Percentiles rank a stretch among this genome's conserved stretches.
Evolutionary conservation across 1,140 invertebrate species (phyloP).

Genomic region (Drosophila ogumai): DNA sequence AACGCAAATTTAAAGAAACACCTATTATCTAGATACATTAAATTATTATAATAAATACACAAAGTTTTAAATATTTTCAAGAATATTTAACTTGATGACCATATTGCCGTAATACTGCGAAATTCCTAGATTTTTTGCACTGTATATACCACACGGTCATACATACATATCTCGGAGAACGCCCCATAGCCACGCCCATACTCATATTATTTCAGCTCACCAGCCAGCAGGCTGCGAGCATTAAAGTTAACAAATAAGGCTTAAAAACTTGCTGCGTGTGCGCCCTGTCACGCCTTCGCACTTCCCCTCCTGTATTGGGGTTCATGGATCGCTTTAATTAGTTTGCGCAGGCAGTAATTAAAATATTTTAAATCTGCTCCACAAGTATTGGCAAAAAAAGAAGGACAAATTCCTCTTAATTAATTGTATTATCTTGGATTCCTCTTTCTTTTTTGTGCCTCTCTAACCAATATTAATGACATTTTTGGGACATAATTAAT

Average conservation of each 20-base stretch:
- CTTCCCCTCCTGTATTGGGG: constrained; percentile 10
- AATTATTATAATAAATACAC: no score
- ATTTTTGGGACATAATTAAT: constrained; percentile 67
- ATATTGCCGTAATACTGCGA: no score
- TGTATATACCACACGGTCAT: background rate
- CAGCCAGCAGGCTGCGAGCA: constrained; percentile 25
- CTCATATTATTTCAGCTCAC: constrained; percentile 25
- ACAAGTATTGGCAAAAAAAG: constrained; percentile 27
- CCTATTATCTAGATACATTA: no score
- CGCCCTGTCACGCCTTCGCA: constrained; percentile 20
- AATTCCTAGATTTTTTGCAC: background rate
- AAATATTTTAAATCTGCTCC: constrained; percentile 63
- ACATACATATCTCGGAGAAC: background rate
- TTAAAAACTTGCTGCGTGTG: constrained; percentile 74
- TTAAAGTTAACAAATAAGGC: constrained; percentile 79
- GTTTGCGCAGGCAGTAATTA: constrained; percentile 63
- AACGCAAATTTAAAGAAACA: no score
- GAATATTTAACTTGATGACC: no score
- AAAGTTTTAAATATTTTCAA: no score
- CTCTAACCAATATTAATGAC: constrained; percentile 58
- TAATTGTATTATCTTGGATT: constrained; percentile 57
- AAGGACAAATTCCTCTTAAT: constrained; percentile 44
- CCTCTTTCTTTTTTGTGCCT: constrained; percentile 5
- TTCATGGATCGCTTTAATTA: constrained; percentile 65
- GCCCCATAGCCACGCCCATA: constrained; percentile 18